Base-by-base conservation (phyloP, 1,140 invertebrate species). In the Microplitis mediator region DNA sequence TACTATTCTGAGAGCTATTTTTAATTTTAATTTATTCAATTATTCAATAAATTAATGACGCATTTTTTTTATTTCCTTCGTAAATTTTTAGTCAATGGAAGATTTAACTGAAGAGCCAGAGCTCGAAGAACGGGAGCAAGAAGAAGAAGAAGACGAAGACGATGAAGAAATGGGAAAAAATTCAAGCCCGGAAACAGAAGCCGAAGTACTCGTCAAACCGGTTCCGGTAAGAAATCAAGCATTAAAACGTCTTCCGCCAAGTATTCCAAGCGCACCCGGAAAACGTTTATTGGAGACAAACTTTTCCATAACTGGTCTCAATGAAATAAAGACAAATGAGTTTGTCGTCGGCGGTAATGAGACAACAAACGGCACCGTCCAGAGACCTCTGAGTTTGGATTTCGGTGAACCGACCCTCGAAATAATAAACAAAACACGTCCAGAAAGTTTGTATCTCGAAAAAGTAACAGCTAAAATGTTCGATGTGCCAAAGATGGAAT, bases 41-140 rank as follows among this genome's bases (percentile, higher is more conserved):
- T 51, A 14, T 14, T 35, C 11, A 6, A 52, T 5, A 32, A 14
- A 6, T 35, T 36, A 56, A 0, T 11, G 54, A n/a, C 16, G 11
- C 4, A 4, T 4, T 62, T 34, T 4, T 67, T 32, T 13, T 13
- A 52, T 70, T 64, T 66, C 36, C 32, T 36, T n/a, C 23, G 3
- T 13, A 62, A 23, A 52, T 74, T 74, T 58, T 16, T 70, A 87
- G 86, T 86, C 86, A 11, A 87, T 87, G 85, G 86, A 86, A 62
- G 85, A 87, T 76, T 74, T 90, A 31, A 84, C 76, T 32, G 87
- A 88, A 45, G 89, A 90, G 71, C 83, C 86, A 8, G 89, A 90
- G 76, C 72, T 86, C 6, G 86, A 85, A 72, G 84, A 89, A 76
- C 79, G 79, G 50, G 86, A 89, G 72, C 86, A 89, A 74, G 88